Conservation (phyloP, 2,797 vertebrate species). For the Diplodus puntazzo region DNA sequence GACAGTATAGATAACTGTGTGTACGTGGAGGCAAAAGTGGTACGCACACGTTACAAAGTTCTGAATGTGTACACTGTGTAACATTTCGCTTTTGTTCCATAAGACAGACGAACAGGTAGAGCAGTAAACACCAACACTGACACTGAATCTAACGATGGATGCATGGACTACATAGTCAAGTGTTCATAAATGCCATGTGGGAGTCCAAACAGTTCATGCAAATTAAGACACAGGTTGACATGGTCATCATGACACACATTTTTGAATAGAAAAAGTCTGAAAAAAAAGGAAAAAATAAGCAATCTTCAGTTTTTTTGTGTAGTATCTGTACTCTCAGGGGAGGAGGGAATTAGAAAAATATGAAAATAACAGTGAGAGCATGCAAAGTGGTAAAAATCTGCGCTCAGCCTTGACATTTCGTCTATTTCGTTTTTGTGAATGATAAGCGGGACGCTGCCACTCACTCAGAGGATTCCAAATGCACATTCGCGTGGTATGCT, state of each 20-base stretch:
- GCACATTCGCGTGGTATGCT: slow-evolving; percentile 54
- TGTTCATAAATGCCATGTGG: slow-evolving; percentile 66
- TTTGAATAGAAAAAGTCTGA: slow-evolving; percentile 37
- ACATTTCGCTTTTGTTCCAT: slow-evolving; percentile 68
- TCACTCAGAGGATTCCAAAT: slow-evolving; percentile 32
- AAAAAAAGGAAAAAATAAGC: not conserved
- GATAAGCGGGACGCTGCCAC: slow-evolving; percentile 19
- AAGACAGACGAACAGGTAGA: slow-evolving; percentile 71
- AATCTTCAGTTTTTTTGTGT: slow-evolving; percentile 22
- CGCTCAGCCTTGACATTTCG: slow-evolving; percentile 36
- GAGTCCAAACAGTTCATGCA: slow-evolving; percentile 83
- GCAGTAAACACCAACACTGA: slow-evolving; percentile 73
- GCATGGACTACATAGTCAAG: slow-evolving; percentile 68
- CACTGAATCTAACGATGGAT: slow-evolving; percentile 71
- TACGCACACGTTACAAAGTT: slow-evolving; percentile 67
- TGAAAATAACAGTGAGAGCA: slow-evolving; percentile 45
- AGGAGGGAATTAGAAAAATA: slow-evolving; percentile 33
- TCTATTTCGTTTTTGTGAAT: slow-evolving; percentile 45
- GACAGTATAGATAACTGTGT: slow-evolving; percentile 66
- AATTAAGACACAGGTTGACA: slow-evolving; percentile 69
- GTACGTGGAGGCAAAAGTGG: slow-evolving; percentile 59
- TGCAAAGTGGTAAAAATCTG: slow-evolving; percentile 58
- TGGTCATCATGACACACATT: slow-evolving; percentile 57
- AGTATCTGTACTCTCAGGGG: slow-evolving; percentile 25
- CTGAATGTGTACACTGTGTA: slow-evolving; percentile 70